Percentiles rank a stretch among this genome's conserved stretches.
Evolutionary conservation across 2,888 invertebrate species (phyloP).

Genomic region (Prenolepis imparis): DNA sequence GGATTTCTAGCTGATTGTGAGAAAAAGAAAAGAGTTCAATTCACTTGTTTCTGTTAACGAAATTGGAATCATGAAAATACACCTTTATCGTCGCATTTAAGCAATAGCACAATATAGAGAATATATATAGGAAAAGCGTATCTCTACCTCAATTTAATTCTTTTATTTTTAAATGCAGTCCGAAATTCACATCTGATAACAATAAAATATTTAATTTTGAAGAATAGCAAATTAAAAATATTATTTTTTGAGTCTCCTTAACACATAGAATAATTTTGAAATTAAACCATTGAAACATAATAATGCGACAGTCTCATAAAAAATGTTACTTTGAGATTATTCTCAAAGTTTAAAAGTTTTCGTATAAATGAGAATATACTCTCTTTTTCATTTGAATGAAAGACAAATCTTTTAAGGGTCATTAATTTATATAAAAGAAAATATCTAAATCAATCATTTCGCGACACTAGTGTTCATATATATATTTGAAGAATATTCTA

Average conservation of each 20-base stretch:
- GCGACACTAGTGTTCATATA: neutral
- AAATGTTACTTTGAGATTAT: neutral
- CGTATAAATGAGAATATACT: neutral
- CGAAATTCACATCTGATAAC: neutral
- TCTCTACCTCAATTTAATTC: neutral
- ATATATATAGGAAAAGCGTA: neutral
- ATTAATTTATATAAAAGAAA: slow-evolving; percentile 3
- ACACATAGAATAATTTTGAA: neutral
- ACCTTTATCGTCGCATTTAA: neutral
- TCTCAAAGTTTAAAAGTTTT: neutral
- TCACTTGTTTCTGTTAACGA: neutral
- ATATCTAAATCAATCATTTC: neutral
- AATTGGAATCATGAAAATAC: neutral
- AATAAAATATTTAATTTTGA: slow-evolving; percentile 4
- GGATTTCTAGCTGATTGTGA: neutral
- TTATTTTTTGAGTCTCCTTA: neutral
- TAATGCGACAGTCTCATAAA: slow-evolving; percentile 17
- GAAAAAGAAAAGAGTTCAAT: neutral
- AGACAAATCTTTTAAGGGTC: neutral
- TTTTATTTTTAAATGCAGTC: neutral
- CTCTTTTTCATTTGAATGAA: neutral
- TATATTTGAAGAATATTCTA: neutral
- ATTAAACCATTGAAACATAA: slow-evolving; percentile 1
- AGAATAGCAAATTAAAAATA: neutral
- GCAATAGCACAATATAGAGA: neutral